These are phyloP conservation scores for Temnothorax nylanderi DNA, from an alignment of 1,140 invertebrate species.

Conservation along the genomic window DNA sequence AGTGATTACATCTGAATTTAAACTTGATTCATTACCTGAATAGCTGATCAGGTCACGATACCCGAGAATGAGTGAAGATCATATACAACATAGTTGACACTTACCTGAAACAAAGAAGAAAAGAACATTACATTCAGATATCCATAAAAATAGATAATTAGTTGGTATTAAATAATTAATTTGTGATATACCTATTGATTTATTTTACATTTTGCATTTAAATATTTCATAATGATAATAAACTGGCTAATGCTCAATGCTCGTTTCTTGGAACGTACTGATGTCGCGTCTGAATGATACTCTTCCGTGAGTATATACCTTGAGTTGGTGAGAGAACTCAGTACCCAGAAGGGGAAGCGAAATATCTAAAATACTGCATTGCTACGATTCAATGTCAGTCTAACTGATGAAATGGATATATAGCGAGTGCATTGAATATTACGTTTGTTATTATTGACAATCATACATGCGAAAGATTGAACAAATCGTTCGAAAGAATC, in stretches of 20 bases:
- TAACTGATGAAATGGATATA: not conserved
- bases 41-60: not conserved
- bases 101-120: constrained; percentile 75
- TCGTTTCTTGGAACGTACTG: not conserved
- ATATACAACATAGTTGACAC: constrained; percentile 35
- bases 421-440: not conserved
- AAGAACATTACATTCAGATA: constrained; percentile 58
- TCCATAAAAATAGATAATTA: not conserved
- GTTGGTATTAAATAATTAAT: constrained; percentile 2
- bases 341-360: not conserved
- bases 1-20: constrained; percentile 48
- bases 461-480: not conserved
- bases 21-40: constrained; percentile 22
- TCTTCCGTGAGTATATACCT: not conserved
- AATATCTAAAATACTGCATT: not conserved
- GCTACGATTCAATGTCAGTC: not conserved
- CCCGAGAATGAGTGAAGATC: not conserved
- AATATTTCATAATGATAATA: not conserved
- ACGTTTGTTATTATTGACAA: not conserved
- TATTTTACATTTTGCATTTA: not conserved
- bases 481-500: not conserved
- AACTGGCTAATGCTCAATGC: no score
- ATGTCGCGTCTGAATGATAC: not conserved
- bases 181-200: not conserved
- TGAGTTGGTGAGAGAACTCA: not conserved